Conservation (phyloP, 2,113 vertebrate species). For the Xyrauchen texanus region DNA sequence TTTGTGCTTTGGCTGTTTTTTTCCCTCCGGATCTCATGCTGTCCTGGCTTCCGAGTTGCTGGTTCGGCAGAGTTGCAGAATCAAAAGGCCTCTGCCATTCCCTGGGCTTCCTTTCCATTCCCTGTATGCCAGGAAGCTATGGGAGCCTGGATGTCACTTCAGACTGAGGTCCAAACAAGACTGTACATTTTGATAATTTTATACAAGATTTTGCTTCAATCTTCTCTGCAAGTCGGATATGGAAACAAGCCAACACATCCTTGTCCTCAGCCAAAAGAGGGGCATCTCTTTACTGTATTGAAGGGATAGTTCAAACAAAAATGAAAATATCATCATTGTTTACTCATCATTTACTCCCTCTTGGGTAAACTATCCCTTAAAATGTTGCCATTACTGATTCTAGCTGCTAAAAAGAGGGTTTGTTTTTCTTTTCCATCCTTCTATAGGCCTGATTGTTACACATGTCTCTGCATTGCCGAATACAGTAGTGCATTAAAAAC, state of each 20-base stretch:
- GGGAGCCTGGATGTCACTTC: slow-evolving; percentile 39
- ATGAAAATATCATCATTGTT: too few species aligned
- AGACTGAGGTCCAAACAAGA: slow-evolving; percentile 42
- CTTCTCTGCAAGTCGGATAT: slow-evolving; percentile 5
- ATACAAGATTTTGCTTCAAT: slow-evolving; percentile 12
- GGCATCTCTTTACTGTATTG: too few species aligned
- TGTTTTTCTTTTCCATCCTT: slow-evolving; percentile 35
- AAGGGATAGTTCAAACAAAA: too few species aligned
- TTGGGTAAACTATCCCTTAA: too few species aligned
- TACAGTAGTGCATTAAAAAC: slow-evolving; percentile 64
- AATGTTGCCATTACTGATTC: too few species aligned
- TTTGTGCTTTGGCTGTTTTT: slow-evolving; percentile 64
- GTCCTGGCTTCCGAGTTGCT: slow-evolving; percentile 67
- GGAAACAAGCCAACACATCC: slow-evolving; percentile 8
- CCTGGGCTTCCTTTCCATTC: slow-evolving; percentile 51
- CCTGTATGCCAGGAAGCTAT: slow-evolving; percentile 48
- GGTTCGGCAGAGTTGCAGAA: slow-evolving; percentile 61
- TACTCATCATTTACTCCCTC: too few species aligned
- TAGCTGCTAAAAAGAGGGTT: neutral
- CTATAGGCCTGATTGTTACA: slow-evolving; percentile 54
- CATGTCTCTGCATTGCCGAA: slow-evolving; percentile 54
- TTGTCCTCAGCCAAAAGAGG: neutral
- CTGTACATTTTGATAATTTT: slow-evolving; percentile 28
- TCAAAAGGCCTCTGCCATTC: slow-evolving; percentile 62
- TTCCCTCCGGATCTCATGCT: slow-evolving; percentile 72